phyloP scores from a whole-genome alignment of 1,140 invertebrate species.

The Diachasmimorpha longicaudata region DNA sequence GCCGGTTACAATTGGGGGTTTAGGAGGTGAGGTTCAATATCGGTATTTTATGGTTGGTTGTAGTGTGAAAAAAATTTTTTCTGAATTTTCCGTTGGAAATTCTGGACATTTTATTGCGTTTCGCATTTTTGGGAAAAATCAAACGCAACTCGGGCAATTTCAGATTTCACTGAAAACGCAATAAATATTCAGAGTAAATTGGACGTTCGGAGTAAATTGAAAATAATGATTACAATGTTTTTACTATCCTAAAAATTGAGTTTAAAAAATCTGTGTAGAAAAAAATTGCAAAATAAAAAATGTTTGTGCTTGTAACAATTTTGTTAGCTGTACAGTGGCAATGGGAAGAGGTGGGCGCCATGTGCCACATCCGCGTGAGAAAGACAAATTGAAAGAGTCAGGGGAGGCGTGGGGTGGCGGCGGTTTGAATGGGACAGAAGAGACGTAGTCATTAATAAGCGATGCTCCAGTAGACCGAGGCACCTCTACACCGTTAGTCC shows the following conservation, averaged over 20 bases:
- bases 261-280: no score
- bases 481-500: conserved; percentile 16
- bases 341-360: not conserved
- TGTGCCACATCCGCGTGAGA: not conserved
- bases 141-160: no score
- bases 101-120: no score
- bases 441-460: conserved; percentile 26
- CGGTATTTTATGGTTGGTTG: not conserved
- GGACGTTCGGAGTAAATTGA: no score
- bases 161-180: no score
- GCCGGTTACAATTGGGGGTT: not conserved
- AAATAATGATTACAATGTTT: no score
- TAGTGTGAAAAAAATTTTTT: not conserved
- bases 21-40: not conserved
- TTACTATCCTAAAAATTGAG: no score
- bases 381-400: conserved; percentile 3
- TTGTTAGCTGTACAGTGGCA: not conserved
- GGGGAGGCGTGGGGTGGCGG: not conserved
- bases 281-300: no score
- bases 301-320: not conserved
- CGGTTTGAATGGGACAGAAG: conserved; percentile 23
- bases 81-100: no score
- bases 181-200: no score
- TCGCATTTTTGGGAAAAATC: no score
- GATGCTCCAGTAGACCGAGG: conserved; percentile 26